Evolutionary conservation across 2,797 vertebrate species (phyloP).

Genomic region (Falco novaeseelandiae): DNA sequence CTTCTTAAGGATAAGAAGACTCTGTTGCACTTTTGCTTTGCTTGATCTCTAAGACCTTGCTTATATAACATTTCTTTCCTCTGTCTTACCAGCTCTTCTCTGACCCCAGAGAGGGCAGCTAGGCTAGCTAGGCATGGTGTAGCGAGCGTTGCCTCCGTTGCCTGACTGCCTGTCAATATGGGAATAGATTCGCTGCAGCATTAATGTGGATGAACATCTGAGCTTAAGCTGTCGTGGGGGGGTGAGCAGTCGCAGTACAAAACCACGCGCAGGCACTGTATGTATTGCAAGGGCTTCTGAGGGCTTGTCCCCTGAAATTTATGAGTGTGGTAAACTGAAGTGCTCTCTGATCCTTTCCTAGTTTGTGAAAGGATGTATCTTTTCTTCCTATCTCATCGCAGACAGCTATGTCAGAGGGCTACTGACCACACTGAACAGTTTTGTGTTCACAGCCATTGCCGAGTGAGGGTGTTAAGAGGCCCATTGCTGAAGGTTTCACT

Average conservation of each 20-base stretch:
- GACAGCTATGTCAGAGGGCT: not conserved
- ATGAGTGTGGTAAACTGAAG: constrained; percentile 4
- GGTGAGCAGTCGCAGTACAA: not conserved
- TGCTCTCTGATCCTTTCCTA: not conserved
- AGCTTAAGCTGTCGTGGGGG: not conserved
- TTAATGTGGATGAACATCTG: constrained; percentile 23
- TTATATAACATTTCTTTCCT: not conserved
- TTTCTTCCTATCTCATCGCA: not conserved
- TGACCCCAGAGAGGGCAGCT: not conserved
- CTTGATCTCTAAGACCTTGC: not conserved
- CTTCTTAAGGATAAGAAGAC: not conserved
- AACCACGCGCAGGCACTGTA: not conserved
- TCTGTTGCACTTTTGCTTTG: not conserved
- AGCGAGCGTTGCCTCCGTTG: not conserved
- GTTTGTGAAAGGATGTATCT: not conserved
- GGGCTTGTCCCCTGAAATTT: constrained; percentile 49
- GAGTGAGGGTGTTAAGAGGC: not conserved
- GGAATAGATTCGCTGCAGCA: not conserved
- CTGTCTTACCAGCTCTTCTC: not conserved
- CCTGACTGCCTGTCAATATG: not conserved
- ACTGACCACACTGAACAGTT: accelerated
- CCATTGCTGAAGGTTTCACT: not conserved
- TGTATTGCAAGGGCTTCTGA: not conserved
- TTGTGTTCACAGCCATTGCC: not conserved
- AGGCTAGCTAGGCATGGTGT: not conserved